Conservation (phyloP, 2,888 invertebrate genomes). For the Colletes collaris region DNA sequence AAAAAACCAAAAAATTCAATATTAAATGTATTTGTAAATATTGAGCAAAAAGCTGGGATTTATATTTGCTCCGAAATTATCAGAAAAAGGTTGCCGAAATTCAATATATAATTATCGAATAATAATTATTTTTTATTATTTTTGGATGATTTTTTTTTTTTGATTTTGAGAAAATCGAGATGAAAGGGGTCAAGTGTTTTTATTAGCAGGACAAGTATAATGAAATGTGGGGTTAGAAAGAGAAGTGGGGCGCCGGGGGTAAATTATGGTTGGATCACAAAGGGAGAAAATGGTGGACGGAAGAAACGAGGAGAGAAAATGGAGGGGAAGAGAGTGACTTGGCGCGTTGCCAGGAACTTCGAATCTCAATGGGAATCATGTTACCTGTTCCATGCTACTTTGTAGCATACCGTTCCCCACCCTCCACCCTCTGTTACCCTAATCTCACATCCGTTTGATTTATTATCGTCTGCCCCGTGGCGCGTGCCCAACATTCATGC, state of each 20-base stretch:
- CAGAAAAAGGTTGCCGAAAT: no score
- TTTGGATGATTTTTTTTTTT: no score
- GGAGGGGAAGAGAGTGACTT: conserved; percentile 13
- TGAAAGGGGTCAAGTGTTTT: no score
- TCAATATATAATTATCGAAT: no score
- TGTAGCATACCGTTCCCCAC: conserved; percentile 49
- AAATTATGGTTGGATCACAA: conserved; percentile 32
- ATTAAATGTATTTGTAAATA: no score
- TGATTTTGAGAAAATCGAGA: no score
- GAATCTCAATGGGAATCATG: conserved; percentile 73
- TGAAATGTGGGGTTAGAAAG: not conserved
- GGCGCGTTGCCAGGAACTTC: conserved; percentile 44
- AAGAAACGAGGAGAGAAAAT: conserved; percentile 6
- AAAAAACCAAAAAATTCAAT: no score
- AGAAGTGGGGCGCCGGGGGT: not conserved
- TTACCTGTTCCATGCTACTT: conserved; percentile 71
- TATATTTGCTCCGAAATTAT: no score
- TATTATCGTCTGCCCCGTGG: conserved; percentile 35
- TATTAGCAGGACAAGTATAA: not conserved
- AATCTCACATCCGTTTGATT: conserved; percentile 59
- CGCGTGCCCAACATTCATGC: conserved; percentile 17
- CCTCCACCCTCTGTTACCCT: conserved; percentile 34
- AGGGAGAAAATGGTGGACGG: not conserved
- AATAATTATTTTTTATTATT: no score
- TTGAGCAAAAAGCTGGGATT: no score